phyloP scores from a whole-genome alignment of 2,888 invertebrate genomes.

The Drosophila atripex region DNA sequence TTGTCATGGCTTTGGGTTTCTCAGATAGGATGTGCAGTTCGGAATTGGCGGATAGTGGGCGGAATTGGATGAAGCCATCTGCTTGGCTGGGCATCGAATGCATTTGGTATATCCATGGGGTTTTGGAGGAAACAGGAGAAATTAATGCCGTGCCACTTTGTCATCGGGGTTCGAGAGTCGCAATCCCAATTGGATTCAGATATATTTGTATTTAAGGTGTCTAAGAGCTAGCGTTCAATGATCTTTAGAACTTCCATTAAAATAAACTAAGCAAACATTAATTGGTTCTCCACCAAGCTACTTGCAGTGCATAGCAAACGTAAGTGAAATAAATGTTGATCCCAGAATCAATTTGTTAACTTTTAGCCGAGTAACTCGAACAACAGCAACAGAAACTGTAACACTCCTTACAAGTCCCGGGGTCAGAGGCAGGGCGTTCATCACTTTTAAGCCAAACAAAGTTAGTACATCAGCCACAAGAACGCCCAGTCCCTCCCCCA shows the following conservation, averaged over 20 bases:
- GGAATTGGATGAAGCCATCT: slow-evolving; percentile 18
- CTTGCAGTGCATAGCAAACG: neutral
- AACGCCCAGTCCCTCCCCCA: slow-evolving; percentile 3
- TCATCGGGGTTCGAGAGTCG: slow-evolving; percentile 16
- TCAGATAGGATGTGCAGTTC: slow-evolving; percentile 20
- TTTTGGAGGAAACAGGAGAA: neutral
- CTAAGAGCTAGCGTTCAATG: neutral
- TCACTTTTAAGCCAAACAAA: slow-evolving; percentile 32
- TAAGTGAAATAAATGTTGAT: slow-evolving; percentile 22
- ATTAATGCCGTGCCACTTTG: slow-evolving; percentile 31
- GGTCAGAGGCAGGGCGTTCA: slow-evolving; percentile 15
- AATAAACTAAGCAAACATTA: slow-evolving; percentile 6
- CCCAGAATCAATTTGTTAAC: slow-evolving; percentile 24
- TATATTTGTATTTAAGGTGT: slow-evolving; percentile 4
- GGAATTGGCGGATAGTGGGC: slow-evolving; percentile 11
- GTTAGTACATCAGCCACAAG: slow-evolving; percentile 25
- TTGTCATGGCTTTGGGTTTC: slow-evolving; percentile 68
- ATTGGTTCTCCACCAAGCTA: slow-evolving; percentile 3
- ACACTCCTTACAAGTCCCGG: neutral
- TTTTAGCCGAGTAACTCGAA: neutral
- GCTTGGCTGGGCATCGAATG: slow-evolving; percentile 18
- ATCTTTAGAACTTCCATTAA: slow-evolving; percentile 8
- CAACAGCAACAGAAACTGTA: neutral
- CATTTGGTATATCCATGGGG: slow-evolving; percentile 8
- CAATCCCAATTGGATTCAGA: slow-evolving; percentile 1